phyloP scores from a whole-genome alignment of 2,888 invertebrate species.

The Diadegma fenestrale region DNA sequence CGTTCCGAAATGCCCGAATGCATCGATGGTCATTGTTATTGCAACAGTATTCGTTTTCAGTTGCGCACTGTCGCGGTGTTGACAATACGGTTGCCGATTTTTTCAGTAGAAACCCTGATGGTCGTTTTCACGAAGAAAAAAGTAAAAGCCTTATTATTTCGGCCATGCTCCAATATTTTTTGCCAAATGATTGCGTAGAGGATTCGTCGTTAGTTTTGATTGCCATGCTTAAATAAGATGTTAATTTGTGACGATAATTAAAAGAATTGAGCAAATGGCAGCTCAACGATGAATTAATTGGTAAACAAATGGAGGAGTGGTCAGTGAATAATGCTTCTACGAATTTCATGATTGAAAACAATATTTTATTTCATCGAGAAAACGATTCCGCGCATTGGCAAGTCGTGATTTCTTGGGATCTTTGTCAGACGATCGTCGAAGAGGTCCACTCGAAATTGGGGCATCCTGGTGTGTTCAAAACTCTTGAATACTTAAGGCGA shows the following conservation, averaged over 20 bases:
- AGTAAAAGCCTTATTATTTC: neutral
- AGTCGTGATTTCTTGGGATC: neutral
- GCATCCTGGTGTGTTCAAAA: constrained; percentile 24
- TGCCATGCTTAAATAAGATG: neutral
- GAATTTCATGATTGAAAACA: neutral
- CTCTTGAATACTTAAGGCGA: neutral
- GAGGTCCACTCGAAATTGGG: constrained; percentile 7
- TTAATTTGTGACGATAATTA: neutral
- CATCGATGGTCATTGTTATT: constrained; percentile 28
- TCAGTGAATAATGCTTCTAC: no score
- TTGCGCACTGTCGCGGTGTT: neutral
- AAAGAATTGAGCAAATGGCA: constrained; percentile 7
- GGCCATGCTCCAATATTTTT: neutral
- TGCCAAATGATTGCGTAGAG: neutral
- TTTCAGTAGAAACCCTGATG: neutral
- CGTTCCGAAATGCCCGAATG: neutral
- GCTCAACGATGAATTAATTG: neutral
- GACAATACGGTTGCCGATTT: neutral
- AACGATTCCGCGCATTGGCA: neutral
- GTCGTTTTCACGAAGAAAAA: neutral
- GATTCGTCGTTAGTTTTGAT: neutral
- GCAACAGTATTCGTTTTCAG: constrained; percentile 27
- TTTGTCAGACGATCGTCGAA: neutral
- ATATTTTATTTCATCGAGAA: constrained; percentile 6
- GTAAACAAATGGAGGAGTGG: neutral